Percentiles rank a stretch among this genome's conserved stretches.
Evolutionary conservation across 2,797 vertebrate species (phyloP).

Genomic region (Chelon auratus): DNA sequence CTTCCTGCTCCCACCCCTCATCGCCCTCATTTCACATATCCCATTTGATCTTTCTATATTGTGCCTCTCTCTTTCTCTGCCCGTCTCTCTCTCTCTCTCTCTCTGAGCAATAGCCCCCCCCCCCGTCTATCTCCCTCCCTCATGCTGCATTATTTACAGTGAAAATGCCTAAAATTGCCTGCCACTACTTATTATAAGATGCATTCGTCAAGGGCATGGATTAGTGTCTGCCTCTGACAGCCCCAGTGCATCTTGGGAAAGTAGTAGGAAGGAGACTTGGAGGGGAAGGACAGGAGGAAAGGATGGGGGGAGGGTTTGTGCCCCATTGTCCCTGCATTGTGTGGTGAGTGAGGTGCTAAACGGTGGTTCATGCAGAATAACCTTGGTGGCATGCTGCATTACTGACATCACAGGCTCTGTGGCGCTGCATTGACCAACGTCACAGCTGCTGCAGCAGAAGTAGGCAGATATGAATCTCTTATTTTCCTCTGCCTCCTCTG

Average conservation of each 20-base stretch:
- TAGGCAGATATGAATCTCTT: conserved; percentile 56
- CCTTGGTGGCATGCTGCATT: conserved; percentile 81
- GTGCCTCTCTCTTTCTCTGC: conserved; percentile 33
- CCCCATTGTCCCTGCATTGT: conserved; percentile 41
- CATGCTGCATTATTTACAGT: conserved; percentile 79
- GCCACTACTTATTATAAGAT: conserved; percentile 82
- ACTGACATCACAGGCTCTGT: conserved; percentile 74
- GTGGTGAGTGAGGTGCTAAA: conserved; percentile 61
- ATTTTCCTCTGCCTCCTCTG: conserved; percentile 24
- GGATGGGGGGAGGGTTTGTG: conserved; percentile 15
- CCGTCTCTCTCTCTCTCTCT: conserved; percentile 40
- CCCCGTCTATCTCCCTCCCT: conserved; percentile 44
- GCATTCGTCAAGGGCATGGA: conserved; percentile 82
- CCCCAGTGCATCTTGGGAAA: conserved; percentile 75
- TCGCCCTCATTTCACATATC: conserved; percentile 72
- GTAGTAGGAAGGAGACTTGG: conserved; percentile 38
- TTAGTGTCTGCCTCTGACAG: conserved; percentile 73
- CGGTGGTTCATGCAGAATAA: conserved; percentile 76
- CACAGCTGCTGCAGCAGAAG: conserved; percentile 77
- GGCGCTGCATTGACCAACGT: conserved; percentile 76
- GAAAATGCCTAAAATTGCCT: conserved; percentile 82
- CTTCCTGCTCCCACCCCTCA: conserved; percentile 23
- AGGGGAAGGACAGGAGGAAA: conserved; percentile 27
- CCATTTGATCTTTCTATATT: conserved; percentile 52
- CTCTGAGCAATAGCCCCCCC: conserved; percentile 9